These are phyloP conservation scores for Sebastes steindachneri DNA, from an alignment of 2,797 vertebrate species.

Conservation along the genomic window DNA sequence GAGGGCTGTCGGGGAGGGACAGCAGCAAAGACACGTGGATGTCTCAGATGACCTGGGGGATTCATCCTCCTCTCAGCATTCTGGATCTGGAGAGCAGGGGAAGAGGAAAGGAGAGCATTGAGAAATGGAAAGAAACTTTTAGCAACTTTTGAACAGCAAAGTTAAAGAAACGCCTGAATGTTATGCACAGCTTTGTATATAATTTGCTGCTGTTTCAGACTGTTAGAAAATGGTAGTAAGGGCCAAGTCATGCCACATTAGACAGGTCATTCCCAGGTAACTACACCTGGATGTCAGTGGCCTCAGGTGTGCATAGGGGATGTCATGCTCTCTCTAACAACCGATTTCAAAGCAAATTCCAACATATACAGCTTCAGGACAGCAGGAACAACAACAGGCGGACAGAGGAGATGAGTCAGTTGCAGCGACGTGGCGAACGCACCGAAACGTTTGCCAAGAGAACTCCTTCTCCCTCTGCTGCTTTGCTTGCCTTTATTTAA, in stretches of 20 bases:
- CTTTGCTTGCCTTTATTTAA: background rate
- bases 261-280: slow-evolving; percentile 1
- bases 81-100: slow-evolving; percentile 66
- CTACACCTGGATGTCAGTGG: slow-evolving; percentile 28
- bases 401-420: slow-evolving; percentile 61
- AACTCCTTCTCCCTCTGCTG: slow-evolving; percentile 14
- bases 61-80: slow-evolving; percentile 82
- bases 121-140: background rate
- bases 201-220: background rate
- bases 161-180: background rate
- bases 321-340: background rate
- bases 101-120: background rate
- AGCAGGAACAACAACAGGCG: slow-evolving; percentile 47
- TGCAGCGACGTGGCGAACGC: slow-evolving; percentile 46
- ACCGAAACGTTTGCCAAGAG: slow-evolving; percentile 30
- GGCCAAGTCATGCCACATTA: background rate
- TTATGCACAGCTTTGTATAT: background rate
- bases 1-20: slow-evolving; percentile 50
- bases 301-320: background rate
- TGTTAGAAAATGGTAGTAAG: background rate
- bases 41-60: slow-evolving; percentile 64
- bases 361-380: slow-evolving; percentile 33
- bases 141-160: background rate
- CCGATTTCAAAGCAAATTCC: background rate
- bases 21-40: slow-evolving; percentile 55